Evolutionary conservation across 2,888 invertebrate species (phyloP).

Genomic region (Drosophila merina): DNA sequence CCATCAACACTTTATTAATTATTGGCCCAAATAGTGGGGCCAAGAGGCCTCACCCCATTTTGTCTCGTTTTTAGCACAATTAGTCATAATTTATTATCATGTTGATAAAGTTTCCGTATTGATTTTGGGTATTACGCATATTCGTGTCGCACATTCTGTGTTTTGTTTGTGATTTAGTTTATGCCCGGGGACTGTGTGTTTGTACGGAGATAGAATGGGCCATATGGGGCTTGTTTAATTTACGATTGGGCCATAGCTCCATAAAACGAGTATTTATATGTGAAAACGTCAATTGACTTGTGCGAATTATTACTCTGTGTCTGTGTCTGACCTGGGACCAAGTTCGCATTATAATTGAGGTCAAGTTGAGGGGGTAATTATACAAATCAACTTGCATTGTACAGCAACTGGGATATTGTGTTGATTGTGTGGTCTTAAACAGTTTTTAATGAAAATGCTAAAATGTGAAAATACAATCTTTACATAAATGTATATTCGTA

Average conservation of each 20-base stretch:
- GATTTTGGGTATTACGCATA: slow-evolving; percentile 70
- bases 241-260: slow-evolving; percentile 64
- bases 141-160: slow-evolving; percentile 57
- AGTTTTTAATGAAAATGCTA: slow-evolving; percentile 31
- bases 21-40: slow-evolving; percentile 45
- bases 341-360: slow-evolving; percentile 31
- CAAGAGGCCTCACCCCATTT: slow-evolving; percentile 28
- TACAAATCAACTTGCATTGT: slow-evolving; percentile 17
- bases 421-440: slow-evolving; percentile 35
- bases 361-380: slow-evolving; percentile 42
- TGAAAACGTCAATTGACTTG: slow-evolving; percentile 39
- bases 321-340: slow-evolving; percentile 21
- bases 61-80: slow-evolving; percentile 78
- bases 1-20: slow-evolving; percentile 63
- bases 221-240: slow-evolving; percentile 68
- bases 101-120: slow-evolving; percentile 70
- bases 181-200: slow-evolving; percentile 22
- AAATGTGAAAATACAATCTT: slow-evolving; percentile 13
- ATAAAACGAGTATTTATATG: slow-evolving; percentile 45
- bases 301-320: slow-evolving; percentile 4
- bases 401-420: slow-evolving; percentile 30
- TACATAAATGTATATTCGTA: slow-evolving; percentile 2
- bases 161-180: slow-evolving; percentile 69
- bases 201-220: slow-evolving; percentile 31
- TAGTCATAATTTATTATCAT: slow-evolving; percentile 74